Evolutionary conservation across 2,797 vertebrate species (phyloP).

Genomic region (Clarias platycephalus): DNA sequence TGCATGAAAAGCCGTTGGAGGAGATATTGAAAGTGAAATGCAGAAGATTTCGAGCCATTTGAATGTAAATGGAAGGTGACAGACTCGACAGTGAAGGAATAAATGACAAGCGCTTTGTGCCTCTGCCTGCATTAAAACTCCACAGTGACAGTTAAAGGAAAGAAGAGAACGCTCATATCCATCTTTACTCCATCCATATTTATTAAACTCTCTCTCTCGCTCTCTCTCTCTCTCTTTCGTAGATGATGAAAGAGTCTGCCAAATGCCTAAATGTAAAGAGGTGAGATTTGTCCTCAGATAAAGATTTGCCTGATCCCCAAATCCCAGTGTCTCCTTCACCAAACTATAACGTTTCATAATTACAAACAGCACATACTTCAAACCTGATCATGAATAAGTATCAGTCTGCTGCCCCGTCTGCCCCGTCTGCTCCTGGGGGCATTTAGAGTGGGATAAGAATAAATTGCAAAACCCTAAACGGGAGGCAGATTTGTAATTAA

Average conservation of each 20-base stretch:
- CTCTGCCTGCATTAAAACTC: constrained; percentile 6
- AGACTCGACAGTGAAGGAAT: constrained; percentile 32
- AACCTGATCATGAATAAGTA: constrained; percentile 2
- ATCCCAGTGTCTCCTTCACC: constrained; percentile 5
- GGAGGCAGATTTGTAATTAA: constrained; percentile 8
- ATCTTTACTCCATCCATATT: constrained; percentile 24
- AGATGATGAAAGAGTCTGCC: background rate
- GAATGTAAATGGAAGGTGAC: constrained; percentile 42
- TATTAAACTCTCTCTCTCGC: constrained; percentile 1
- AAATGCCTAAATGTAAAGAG: background rate
- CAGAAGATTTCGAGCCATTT: constrained; percentile 31
- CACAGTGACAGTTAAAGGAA: constrained; percentile 30
- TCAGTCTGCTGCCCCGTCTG: background rate
- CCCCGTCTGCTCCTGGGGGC: background rate
- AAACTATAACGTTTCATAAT: constrained; percentile 17
- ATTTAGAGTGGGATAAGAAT: background rate
- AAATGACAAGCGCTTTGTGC: constrained; percentile 38
- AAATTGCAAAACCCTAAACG: background rate
- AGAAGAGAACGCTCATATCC: constrained; percentile 17
- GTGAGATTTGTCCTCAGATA: constrained; percentile 2
- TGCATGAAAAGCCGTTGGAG: background rate
- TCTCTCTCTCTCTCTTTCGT: background rate
- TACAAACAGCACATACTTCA: constrained; percentile 1
- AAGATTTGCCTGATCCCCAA: constrained; percentile 3
- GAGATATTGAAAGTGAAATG: constrained; percentile 37